Conservation (phyloP, 2,888 invertebrate species). For the Lasioglossum morio region DNA sequence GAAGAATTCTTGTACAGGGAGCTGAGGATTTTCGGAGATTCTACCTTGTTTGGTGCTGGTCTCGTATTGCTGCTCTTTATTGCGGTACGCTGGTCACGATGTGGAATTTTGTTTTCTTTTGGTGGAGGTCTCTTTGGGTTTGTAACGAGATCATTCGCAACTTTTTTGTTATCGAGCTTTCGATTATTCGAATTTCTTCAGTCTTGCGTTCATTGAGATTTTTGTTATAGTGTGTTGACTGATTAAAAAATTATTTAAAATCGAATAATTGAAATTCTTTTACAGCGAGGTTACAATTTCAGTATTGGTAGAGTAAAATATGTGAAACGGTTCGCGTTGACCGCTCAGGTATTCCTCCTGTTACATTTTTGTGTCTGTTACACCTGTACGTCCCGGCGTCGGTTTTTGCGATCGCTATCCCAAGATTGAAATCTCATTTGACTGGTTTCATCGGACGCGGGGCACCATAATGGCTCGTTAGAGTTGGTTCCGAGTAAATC, state of each 20-base stretch:
- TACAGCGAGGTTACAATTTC: background rate
- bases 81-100: background rate
- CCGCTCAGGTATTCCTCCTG: constrained; percentile 50
- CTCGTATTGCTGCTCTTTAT: background rate
- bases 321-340: constrained; percentile 26
- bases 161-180: background rate
- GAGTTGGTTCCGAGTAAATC: constrained; percentile 13
- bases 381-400: constrained; percentile 1
- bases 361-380: background rate
- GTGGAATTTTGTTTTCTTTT: background rate
- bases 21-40: background rate
- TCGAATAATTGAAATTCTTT: background rate
- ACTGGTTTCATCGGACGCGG: constrained; percentile 61
- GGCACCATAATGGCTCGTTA: constrained; percentile 66
- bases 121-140: background rate
- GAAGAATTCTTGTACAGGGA: background rate
- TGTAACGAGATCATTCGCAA: background rate
- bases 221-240: too few species aligned
- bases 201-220: background rate
- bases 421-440: constrained; percentile 67
- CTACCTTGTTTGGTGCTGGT: background rate
- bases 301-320: too few species aligned
- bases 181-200: background rate
- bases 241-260: background rate
- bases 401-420: constrained; percentile 52